A percentile compares a stretch with the other conserved stretches of the same genome.
These are phyloP conservation scores for Oreotrochilus melanogaster DNA, from an alignment of 2,113 vertebrate species.

Conservation along the genomic window DNA sequence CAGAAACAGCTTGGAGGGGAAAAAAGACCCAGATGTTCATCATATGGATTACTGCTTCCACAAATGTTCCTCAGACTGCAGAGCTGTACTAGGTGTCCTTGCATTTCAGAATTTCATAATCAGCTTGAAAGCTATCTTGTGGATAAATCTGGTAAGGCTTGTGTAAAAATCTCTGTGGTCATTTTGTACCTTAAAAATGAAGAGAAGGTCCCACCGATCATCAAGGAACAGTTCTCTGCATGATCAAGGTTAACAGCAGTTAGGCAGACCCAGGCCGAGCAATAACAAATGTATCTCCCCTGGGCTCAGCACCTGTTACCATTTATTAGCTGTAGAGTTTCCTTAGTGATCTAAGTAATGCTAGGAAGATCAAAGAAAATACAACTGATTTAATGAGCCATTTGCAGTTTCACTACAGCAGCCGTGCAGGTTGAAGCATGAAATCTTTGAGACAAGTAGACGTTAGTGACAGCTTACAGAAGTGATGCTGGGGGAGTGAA, in stretches of 20 bases:
- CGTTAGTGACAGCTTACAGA: conserved; percentile 2
- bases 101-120: background rate
- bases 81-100: background rate
- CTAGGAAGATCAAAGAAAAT: conserved; percentile 50
- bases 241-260: background rate
- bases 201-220: background rate
- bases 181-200: background rate
- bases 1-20: background rate
- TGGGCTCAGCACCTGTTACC: background rate
- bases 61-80: background rate
- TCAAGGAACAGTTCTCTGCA: background rate
- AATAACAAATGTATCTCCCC: background rate
- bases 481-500: background rate
- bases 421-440: background rate
- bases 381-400: conserved; percentile 31
- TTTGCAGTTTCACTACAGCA: conserved; percentile 47
- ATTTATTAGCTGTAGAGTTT: conserved; percentile 39
- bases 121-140: background rate
- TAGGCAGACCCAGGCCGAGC: background rate
- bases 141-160: background rate
- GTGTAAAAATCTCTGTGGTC: background rate
- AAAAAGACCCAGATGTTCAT: background rate
- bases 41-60: background rate
- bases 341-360: background rate
- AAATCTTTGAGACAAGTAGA: conserved; percentile 27